Evolutionary conservation across 2,113 vertebrate species (phyloP), one percentile per base, ranked within the genome.

Genomic region (Rhabdornis inornatus): DNA sequence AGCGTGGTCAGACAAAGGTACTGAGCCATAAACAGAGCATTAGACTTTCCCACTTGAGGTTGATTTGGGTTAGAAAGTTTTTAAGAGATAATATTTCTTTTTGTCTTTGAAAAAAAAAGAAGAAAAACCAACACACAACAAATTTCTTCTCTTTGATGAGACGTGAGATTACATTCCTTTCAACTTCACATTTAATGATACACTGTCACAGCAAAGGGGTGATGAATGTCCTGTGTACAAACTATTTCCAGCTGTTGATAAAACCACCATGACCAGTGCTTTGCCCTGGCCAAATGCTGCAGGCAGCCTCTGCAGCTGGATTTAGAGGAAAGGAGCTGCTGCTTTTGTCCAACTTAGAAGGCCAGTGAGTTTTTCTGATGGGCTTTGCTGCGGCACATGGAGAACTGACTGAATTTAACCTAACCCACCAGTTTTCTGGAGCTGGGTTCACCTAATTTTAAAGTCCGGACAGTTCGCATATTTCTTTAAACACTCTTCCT

Each of bases 241-340:
- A 97, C 66, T 60, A 57, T 61, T 95, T 72, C 92, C 97, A 97
- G 96, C 87, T 97, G 96, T 78, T 95, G 85, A 87, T 96, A 84
- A 95, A 96, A 50, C 49, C 5, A 2, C 1, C 6, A 35, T 78
- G 52, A 42, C 47, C 28, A 2, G 31, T 1, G 4, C 47, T 56
- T 83, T 65, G 75, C 63, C 83, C 63, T 49, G 49, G 63, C 33
- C 0, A 0, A 72, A 59, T 17, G 66, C 56, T 89, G 56, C 27
- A 53, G 1, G 1, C 42, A 53, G 39, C 35, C 42, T 68, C 42
- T 42, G 76, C 30, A 80, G n/a, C 14, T 42, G 90, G 24, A 61
- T 82, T 79, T 42, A 39, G n/a, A 87, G 45, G 17, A 72, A 79
- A 81, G 35, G 25, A 47, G 35, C 39, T 85, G 66, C 72, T 66